Percentiles rank a stretch among this genome's conserved stretches.
phyloP scores from a whole-genome alignment of 2,888 invertebrate species.

The Drosophila bunnanda region DNA sequence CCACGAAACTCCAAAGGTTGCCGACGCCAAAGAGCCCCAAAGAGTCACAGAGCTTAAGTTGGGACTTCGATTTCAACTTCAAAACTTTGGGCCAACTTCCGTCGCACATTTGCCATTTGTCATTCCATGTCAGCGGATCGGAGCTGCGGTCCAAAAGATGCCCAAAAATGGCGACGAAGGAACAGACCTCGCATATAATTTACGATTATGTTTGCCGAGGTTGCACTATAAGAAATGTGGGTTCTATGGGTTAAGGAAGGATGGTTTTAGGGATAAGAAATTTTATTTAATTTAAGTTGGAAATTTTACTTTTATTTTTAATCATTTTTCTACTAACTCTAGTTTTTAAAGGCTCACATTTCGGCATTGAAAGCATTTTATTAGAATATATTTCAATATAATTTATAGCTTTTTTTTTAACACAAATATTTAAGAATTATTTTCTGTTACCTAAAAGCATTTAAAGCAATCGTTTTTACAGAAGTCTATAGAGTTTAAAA shows the following conservation, averaged over 20 bases:
- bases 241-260: not conserved
- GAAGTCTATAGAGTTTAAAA: too few relatives aligned
- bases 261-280: not conserved
- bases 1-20: conserved; percentile 45
- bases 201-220: conserved; percentile 62
- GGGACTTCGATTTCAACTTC: conserved; percentile 22
- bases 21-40: conserved; percentile 37
- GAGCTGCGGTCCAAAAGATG: conserved; percentile 42
- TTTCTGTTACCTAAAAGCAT: too few relatives aligned
- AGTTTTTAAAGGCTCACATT: too few relatives aligned
- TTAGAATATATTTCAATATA: too few relatives aligned
- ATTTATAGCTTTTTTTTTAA: too few relatives aligned
- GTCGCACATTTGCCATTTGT: conserved; percentile 78
- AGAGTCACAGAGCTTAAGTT: conserved; percentile 1
- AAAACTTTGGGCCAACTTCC: conserved; percentile 54
- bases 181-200: conserved; percentile 67
- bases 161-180: conserved; percentile 66
- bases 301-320: not conserved
- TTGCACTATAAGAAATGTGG: conserved; percentile 14
- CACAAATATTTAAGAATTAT: too few relatives aligned
- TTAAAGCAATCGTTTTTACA: too few relatives aligned
- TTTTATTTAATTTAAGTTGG: not conserved
- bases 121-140: conserved; percentile 61
- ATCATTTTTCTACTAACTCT: too few relatives aligned
- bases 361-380: too few relatives aligned